Conservation (phyloP, 2,113 vertebrate genomes). For the Petromus typicus region DNA sequence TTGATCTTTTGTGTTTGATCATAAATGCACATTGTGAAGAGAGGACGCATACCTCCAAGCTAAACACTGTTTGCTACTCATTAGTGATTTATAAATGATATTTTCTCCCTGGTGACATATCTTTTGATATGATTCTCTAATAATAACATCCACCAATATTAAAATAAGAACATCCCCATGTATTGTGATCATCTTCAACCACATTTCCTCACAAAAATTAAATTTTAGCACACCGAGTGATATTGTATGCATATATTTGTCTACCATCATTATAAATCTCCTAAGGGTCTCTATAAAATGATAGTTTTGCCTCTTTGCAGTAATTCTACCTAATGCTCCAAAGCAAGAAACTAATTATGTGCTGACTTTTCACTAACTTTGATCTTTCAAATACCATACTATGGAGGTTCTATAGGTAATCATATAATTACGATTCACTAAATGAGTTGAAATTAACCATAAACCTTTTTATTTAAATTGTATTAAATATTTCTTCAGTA, state of each 20-base stretch:
- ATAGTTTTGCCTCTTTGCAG: conserved; percentile 91
- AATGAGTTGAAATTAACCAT: conserved; percentile 89
- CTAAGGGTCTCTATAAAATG: conserved; percentile 92
- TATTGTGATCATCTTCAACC: conserved; percentile 94
- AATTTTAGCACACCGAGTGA: conserved; percentile 92
- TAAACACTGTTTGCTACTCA: conserved; percentile 98
- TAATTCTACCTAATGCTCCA: conserved; percentile 93
- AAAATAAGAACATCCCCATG: conserved; percentile 95
- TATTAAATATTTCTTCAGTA: conserved; percentile 83
- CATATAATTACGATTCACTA: conserved; percentile 89
- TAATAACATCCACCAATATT: conserved; percentile 98
- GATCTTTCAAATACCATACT: conserved; percentile 88
- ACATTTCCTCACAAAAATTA: conserved; percentile 92
- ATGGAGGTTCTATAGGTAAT: conserved; percentile 91
- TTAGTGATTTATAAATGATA: conserved; percentile 99
- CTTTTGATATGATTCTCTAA: conserved; percentile 98
- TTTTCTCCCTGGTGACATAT: conserved; percentile 99
- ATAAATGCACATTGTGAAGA: conserved; percentile 91
- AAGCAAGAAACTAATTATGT: conserved; percentile 94
- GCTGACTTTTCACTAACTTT: conserved; percentile 92
- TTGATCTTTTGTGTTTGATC: conserved; percentile 91
- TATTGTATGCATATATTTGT: conserved; percentile 93
- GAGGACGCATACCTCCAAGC: conserved; percentile 94
- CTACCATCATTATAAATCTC: conserved; percentile 93
- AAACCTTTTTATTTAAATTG: conserved; percentile 87